Conservation (phyloP, 2,888 invertebrate species). For the Drosophila melanocephala region DNA sequence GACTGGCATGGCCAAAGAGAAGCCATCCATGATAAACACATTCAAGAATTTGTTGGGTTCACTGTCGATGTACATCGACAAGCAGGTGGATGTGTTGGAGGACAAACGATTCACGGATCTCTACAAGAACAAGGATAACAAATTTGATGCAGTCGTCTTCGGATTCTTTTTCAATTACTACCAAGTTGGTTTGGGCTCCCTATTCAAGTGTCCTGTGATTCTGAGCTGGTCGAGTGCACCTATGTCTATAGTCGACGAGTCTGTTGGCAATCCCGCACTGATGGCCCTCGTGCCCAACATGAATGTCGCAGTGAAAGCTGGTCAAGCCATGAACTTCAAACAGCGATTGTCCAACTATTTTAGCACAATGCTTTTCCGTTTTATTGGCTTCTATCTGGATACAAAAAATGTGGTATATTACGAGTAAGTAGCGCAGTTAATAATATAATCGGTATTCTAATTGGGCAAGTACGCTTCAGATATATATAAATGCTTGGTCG, state of each 20-base stretch:
- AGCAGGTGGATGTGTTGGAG: conserved; percentile 76
- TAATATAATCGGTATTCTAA: no score
- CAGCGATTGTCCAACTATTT: conserved; percentile 67
- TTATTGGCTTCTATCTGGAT: conserved; percentile 31
- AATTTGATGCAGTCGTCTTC: conserved; percentile 83
- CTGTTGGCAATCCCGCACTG: conserved; percentile 80
- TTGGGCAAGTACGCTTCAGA: no score
- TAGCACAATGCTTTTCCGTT: conserved; percentile 26
- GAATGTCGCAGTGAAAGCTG: conserved; percentile 43
- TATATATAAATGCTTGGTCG: not conserved
- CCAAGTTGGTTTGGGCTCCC: conserved; percentile 75
- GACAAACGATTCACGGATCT: conserved; percentile 75
- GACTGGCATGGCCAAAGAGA: conserved; percentile 55
- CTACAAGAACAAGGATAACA: conserved; percentile 76
- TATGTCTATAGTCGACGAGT: conserved; percentile 53
- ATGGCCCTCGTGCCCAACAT: conserved; percentile 72
- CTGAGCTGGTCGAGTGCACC: conserved; percentile 70
- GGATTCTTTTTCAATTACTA: conserved; percentile 83
- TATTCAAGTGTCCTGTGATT: conserved; percentile 80
- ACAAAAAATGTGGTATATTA: conserved; percentile 53
- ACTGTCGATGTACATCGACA: conserved; percentile 60
- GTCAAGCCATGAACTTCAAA: conserved; percentile 63
- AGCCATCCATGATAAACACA: conserved; percentile 56
- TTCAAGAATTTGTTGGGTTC: conserved; percentile 54
- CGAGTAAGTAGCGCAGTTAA: conserved; percentile 53